Conservation (phyloP, 2,888 invertebrate species). For the Andrena trimmerana region DNA sequence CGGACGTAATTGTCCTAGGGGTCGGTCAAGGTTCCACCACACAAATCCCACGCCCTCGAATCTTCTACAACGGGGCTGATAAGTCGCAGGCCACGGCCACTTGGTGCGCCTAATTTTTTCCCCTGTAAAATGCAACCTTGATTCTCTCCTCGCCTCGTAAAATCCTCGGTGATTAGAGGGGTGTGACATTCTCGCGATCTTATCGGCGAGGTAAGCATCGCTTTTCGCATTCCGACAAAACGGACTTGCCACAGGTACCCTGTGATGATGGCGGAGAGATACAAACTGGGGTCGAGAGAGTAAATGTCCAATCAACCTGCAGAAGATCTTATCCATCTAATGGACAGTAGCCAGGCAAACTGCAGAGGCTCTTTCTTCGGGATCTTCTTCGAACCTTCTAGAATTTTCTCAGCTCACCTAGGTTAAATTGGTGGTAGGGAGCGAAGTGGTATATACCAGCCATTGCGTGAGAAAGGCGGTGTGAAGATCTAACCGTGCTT, state of each 20-base stretch:
- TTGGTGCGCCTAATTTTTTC: constrained; percentile 18
- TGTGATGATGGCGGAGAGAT: constrained; percentile 64
- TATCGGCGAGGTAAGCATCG: constrained; percentile 64
- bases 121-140: not conserved
- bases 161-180: constrained; percentile 47
- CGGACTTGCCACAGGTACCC: constrained; percentile 29
- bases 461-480: not conserved
- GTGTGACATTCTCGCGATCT: constrained; percentile 68
- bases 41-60: constrained; percentile 2
- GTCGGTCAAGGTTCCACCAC: constrained; percentile 15
- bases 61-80: not conserved
- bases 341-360: constrained; percentile 80
- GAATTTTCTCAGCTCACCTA: too few species aligned
- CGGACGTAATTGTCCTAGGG: constrained; percentile 5
- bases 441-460: not conserved
- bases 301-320: constrained; percentile 68
- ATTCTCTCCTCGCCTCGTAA: not conserved
- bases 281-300: constrained; percentile 74
- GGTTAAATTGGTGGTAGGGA: too few species aligned
- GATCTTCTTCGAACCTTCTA: constrained; percentile 10
- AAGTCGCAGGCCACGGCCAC: not conserved
- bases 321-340: constrained; percentile 81
- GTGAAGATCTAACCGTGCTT: not conserved
- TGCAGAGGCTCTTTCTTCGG: constrained; percentile 76
- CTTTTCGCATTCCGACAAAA: constrained; percentile 70